Conservation (phyloP, 2,888 invertebrate species). For the Auanema freiburgensis region DNA sequence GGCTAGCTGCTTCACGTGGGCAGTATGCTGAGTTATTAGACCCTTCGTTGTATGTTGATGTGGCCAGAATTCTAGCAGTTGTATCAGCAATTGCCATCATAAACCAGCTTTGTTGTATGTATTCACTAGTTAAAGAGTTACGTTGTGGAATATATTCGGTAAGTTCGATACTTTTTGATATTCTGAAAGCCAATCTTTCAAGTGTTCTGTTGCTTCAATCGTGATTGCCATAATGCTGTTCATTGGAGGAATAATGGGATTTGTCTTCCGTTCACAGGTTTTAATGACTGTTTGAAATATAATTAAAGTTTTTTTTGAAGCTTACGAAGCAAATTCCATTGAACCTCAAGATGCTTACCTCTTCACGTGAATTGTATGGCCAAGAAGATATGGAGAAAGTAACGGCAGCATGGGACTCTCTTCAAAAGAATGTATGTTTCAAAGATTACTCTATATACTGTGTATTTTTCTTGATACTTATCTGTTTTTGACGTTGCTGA, state of each 20-base stretch:
- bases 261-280: conserved; percentile 61
- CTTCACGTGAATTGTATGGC: conserved; percentile 60
- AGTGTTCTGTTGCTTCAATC: conserved; percentile 57
- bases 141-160: conserved; percentile 62
- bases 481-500: too few species aligned
- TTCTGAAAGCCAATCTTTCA: conserved; percentile 23
- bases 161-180: background rate
- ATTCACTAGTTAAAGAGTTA: conserved; percentile 55
- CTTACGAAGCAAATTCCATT: conserved; percentile 54
- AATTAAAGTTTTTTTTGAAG: conserved; percentile 20
- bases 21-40: conserved; percentile 60
- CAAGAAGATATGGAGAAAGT: conserved; percentile 52
- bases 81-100: conserved; percentile 44
- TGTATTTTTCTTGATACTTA: too few species aligned
- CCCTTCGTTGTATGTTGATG: conserved; percentile 62
- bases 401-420: conserved; percentile 60
- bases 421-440: conserved; percentile 55
- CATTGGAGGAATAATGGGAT: conserved; percentile 62
- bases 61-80: conserved; percentile 47
- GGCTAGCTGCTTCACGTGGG: conserved; percentile 53
- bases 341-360: conserved; percentile 62
- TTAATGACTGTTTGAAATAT: background rate
- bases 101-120: conserved; percentile 49
- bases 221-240: conserved; percentile 61
- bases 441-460: background rate